Evolutionary conservation across 2,888 invertebrate species (phyloP).

Genomic region (Tetragonisca angustula): DNA sequence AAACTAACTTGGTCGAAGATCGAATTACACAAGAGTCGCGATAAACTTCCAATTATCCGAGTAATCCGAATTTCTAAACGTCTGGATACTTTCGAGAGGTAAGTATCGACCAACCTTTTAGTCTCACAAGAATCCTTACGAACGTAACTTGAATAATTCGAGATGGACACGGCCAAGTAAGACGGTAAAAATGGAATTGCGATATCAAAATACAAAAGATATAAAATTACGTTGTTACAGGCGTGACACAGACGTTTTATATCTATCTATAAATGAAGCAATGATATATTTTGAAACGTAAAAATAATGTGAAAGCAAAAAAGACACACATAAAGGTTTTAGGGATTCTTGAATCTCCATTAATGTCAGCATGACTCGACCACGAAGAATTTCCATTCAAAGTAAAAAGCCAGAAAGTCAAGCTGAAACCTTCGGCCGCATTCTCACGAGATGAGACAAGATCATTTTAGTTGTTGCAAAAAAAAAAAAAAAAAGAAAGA

Average conservation of each 20-base stretch:
- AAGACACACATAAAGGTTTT: slow-evolving; percentile 25
- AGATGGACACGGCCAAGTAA: not conserved
- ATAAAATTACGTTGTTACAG: not conserved
- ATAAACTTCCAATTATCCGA: slow-evolving; percentile 30
- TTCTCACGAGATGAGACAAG: not conserved
- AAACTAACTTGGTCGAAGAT: not conserved
- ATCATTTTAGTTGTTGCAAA: not conserved
- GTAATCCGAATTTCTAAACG: slow-evolving; percentile 9
- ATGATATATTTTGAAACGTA: not conserved
- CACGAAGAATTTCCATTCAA: slow-evolving; percentile 47
- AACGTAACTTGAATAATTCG: not conserved
- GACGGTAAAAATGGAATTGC: not conserved
- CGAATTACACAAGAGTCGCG: not conserved
- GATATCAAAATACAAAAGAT: not conserved
- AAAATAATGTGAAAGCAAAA: not conserved
- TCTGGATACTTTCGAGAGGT: not conserved
- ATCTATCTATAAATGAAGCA: not conserved
- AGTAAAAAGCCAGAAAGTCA: slow-evolving; percentile 34
- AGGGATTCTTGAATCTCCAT: slow-evolving; percentile 24
- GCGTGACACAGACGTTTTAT: not conserved
- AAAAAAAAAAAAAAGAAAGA: too few relatives aligned
- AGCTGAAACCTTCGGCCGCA: slow-evolving; percentile 7
- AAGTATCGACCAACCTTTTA: not conserved
- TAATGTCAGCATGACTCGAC: slow-evolving; percentile 39
- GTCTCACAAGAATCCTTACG: not conserved